Evolutionary conservation across 2,888 invertebrate species (phyloP).

Genomic region (Adelognathus sp.): DNA sequence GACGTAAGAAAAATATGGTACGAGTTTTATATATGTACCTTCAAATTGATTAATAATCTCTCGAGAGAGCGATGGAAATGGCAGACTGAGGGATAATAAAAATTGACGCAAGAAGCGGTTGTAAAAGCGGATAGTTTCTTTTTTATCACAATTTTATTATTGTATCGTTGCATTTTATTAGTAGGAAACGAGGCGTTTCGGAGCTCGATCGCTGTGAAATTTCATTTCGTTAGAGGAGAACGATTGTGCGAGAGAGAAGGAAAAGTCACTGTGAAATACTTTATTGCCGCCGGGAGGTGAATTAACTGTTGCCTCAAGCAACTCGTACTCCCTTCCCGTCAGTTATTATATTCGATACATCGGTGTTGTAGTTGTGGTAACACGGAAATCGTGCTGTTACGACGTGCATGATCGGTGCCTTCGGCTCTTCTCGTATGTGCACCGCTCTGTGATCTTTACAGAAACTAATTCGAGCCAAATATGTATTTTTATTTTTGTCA

Average conservation of each 20-base stretch:
- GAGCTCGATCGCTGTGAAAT: conserved; percentile 20
- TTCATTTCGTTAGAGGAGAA: conserved; percentile 18
- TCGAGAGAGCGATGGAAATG: background rate
- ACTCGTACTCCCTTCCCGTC: conserved; percentile 6
- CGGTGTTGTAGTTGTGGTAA: conserved; percentile 5
- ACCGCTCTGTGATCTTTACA: background rate
- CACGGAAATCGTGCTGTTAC: conserved; percentile 42
- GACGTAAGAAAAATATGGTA: conserved; percentile 10
- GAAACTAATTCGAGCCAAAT: too few relatives aligned
- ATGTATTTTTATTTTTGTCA: too few relatives aligned
- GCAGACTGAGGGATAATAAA: background rate
- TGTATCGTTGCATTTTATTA: conserved; percentile 15
- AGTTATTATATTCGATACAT: conserved; percentile 1
- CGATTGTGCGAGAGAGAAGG: conserved; percentile 11
- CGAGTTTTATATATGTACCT: background rate
- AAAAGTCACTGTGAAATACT: conserved; percentile 40
- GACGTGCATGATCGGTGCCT: background rate
- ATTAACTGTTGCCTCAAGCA: conserved; percentile 15
- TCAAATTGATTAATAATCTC: conserved; percentile 1
- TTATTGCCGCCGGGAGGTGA: conserved; percentile 37
- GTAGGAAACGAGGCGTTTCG: background rate
- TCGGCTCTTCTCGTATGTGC: background rate
- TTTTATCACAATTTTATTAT: background rate
- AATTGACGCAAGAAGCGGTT: background rate
- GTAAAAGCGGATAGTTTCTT: background rate